Percentiles rank a stretch among this genome's conserved stretches.
Evolutionary conservation across 2,113 vertebrate genomes (phyloP).

Genomic region (Takifugu flavidus): DNA sequence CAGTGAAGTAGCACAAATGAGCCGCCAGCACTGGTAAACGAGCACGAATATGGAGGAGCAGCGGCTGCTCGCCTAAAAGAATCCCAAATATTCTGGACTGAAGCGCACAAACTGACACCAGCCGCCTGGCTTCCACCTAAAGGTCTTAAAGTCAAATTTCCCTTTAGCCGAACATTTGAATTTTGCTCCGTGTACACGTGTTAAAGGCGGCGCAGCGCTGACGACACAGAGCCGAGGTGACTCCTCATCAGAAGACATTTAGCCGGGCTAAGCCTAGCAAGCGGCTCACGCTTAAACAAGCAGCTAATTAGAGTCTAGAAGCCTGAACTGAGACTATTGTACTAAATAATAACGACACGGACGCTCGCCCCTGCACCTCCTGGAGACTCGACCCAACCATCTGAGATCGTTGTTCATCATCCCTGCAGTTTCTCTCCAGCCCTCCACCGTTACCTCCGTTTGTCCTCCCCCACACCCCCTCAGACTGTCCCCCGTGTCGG

Average conservation of each 20-base stretch:
- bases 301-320: slow-evolving; percentile 57
- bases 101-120: slow-evolving; percentile 35
- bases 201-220: slow-evolving; percentile 7
- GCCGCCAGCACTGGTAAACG: slow-evolving; percentile 2
- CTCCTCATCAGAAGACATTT: slow-evolving; percentile 18
- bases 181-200: slow-evolving; percentile 22
- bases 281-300: slow-evolving; percentile 38
- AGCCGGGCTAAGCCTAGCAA: slow-evolving; percentile 35
- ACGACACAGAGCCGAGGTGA: slow-evolving; percentile 20
- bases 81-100: slow-evolving; percentile 25
- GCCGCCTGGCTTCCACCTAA: not conserved
- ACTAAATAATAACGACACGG: slow-evolving; percentile 55
- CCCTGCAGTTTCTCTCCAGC: slow-evolving; percentile 48
- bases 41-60: slow-evolving; percentile 22
- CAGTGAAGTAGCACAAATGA: slow-evolving; percentile 25
- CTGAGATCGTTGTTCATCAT: slow-evolving; percentile 35
- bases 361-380: slow-evolving; percentile 39
- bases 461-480: slow-evolving; percentile 15
- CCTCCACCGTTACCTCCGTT: slow-evolving; percentile 43
- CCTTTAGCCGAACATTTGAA: slow-evolving; percentile 17
- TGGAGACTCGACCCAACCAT: slow-evolving; percentile 28
- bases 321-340: slow-evolving; percentile 57
- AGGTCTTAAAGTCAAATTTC: slow-evolving; percentile 14
- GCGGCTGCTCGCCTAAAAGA: slow-evolving; percentile 28
- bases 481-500: slow-evolving; percentile 11